Percentiles rank a stretch among this genome's conserved stretches.
Evolutionary conservation across 2,888 invertebrate species (phyloP).

Genomic region (Phyllotreta striolata): DNA sequence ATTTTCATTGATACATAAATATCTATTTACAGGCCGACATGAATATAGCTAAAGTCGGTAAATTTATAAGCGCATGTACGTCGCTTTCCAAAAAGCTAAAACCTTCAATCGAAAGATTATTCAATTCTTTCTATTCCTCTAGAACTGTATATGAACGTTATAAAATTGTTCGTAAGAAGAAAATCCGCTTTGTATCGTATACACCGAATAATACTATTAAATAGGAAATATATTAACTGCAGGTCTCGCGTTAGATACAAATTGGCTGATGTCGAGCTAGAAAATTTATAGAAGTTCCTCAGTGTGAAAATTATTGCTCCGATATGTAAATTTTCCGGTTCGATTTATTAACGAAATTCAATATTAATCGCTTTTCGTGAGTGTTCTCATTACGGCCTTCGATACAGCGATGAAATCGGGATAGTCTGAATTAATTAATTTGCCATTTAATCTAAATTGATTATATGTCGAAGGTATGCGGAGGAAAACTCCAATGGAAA

Average conservation of each 20-base stretch:
- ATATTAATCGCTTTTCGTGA: slow-evolving; percentile 23
- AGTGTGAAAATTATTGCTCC: slow-evolving; percentile 24
- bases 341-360: slow-evolving; percentile 27
- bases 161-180: slow-evolving; percentile 12
- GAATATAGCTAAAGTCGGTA: no score
- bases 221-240: slow-evolving; percentile 36
- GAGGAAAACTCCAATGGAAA: no score
- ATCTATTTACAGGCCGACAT: no score
- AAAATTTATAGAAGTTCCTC: slow-evolving; percentile 38
- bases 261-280: slow-evolving; percentile 35
- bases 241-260: slow-evolving; percentile 37
- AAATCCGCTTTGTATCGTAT: slow-evolving; percentile 1
- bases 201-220: slow-evolving; percentile 30
- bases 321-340: slow-evolving; percentile 29
- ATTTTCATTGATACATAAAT: no score
- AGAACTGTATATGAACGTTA: background rate
- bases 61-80: no score
- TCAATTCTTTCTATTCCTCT: no score
- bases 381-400: slow-evolving; percentile 17
- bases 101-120: no score
- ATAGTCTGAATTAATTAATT: slow-evolving; percentile 15
- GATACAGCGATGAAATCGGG: slow-evolving; percentile 20
- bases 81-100: no score
- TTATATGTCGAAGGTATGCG: no score
- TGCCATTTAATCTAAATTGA: no score